Conservation (phyloP, 2,888 invertebrate species). For the Apamea monoglypha region DNA sequence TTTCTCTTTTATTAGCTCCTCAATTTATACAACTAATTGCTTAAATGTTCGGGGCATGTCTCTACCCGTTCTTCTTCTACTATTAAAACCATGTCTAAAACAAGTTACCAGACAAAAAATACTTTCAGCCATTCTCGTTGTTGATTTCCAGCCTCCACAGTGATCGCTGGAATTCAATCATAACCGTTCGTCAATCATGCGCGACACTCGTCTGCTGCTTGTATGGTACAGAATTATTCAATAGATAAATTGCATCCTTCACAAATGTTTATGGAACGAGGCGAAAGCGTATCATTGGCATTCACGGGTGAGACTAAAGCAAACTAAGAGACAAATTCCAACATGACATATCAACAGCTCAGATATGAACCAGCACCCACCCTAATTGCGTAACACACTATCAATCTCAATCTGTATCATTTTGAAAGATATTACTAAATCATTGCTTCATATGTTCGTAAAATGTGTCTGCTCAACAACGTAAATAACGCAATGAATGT, state of each 20-base stretch:
- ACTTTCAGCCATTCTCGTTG: not conserved
- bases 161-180: slow-evolving; percentile 56
- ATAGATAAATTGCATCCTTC: slow-evolving; percentile 45
- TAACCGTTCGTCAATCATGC: slow-evolving; percentile 58
- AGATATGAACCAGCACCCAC: not conserved
- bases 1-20: not conserved
- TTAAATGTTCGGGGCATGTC: not conserved
- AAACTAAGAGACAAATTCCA: not conserved
- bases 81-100: not conserved
- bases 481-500: too few relatives aligned
- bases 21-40: not conserved
- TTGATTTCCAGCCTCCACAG: slow-evolving; percentile 25
- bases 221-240: slow-evolving; percentile 49
- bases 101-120: slow-evolving; percentile 8
- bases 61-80: not conserved
- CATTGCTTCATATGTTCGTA: too few relatives aligned
- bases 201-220: slow-evolving; percentile 46
- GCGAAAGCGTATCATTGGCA: slow-evolving; percentile 29
- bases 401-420: too few relatives aligned
- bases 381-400: too few relatives aligned
- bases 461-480: too few relatives aligned
- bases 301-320: not conserved
- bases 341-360: not conserved
- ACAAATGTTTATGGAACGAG: slow-evolving; percentile 21
- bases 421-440: too few relatives aligned